A percentile compares a stretch with the other conserved stretches of the same genome.
Conservation (phyloP, 2,113 vertebrate genomes). For the Cepphus grylle region DNA sequence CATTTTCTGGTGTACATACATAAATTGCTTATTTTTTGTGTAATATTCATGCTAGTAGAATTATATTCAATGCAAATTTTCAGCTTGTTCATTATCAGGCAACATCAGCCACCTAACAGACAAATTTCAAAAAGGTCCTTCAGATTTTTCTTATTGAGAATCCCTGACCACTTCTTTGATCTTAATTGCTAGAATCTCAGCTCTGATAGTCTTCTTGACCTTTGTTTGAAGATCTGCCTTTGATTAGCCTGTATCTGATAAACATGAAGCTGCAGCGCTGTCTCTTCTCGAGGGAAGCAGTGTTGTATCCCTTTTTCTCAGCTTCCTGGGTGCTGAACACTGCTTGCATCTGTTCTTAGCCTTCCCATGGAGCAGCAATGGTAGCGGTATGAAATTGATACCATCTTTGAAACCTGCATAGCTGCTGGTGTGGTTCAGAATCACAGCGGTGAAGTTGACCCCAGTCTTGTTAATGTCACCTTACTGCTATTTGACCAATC, state of each 20-base stretch:
- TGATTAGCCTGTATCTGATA: not conserved
- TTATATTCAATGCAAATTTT: not conserved
- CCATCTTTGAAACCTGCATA: not conserved
- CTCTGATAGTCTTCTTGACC: not conserved
- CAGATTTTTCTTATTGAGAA: not conserved
- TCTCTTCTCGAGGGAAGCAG: not conserved
- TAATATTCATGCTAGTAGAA: not conserved
- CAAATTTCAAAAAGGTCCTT: not conserved
- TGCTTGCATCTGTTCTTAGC: not conserved
- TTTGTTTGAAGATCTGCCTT: not conserved
- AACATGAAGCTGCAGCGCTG: not conserved
- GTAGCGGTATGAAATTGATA: not conserved
- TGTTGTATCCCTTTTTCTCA: not conserved
- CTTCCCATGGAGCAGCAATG: not conserved
- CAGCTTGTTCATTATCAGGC: not conserved
- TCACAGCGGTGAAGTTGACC: not conserved
- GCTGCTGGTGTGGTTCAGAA: not conserved
- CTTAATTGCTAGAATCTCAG: not conserved
- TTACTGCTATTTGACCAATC: not conserved
- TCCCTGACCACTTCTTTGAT: not conserved
- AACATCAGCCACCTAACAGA: not conserved
- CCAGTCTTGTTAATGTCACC: not conserved
- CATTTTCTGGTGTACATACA: not conserved
- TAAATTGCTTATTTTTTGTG: not conserved
- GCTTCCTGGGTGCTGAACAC: not conserved